Evolutionary conservation across 2,888 invertebrate genomes (phyloP).

Genomic region (Hypselothyrea guttata): DNA sequence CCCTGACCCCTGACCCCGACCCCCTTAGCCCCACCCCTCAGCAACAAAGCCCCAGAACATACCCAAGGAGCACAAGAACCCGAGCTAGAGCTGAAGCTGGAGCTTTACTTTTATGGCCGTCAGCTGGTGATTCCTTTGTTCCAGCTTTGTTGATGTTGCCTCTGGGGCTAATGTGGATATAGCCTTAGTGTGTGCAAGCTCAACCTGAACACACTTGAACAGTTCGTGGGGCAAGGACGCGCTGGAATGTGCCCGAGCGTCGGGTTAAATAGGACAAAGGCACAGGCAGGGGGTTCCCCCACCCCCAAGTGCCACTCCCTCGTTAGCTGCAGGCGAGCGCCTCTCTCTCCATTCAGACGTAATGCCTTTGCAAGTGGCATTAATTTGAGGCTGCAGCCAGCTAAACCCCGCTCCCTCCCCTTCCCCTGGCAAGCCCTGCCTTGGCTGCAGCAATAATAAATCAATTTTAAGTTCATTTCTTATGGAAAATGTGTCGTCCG

Average conservation of each 20-base stretch:
- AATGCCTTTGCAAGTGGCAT: slow-evolving; percentile 61
- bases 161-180: slow-evolving; percentile 4
- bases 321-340: slow-evolving; percentile 3
- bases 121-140: slow-evolving; percentile 21
- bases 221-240: slow-evolving; percentile 38
- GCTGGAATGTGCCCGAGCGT: slow-evolving; percentile 11
- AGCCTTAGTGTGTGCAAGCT: slow-evolving; percentile 39
- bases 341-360: slow-evolving; percentile 39
- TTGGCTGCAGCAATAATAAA: slow-evolving; percentile 59
- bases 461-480: slow-evolving; percentile 63
- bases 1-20: background rate
- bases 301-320: slow-evolving; percentile 26
- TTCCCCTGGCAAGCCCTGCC: background rate
- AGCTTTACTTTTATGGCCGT: slow-evolving; percentile 19
- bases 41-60: too few species aligned
- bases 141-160: slow-evolving; percentile 7
- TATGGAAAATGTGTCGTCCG: slow-evolving; percentile 44
- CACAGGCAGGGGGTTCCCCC: background rate
- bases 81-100: background rate
- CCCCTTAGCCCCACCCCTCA: too few species aligned
- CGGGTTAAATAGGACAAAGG: background rate
- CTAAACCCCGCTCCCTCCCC: slow-evolving; percentile 7
- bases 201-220: slow-evolving; percentile 61
- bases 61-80: slow-evolving; percentile 5
- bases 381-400: slow-evolving; percentile 51